Evolutionary conservation across 92 coral and sea anemone genomes (phyloP), one percentile per base, ranked within the genome.

Genomic region (Palythoa caribaeorum): DNA sequence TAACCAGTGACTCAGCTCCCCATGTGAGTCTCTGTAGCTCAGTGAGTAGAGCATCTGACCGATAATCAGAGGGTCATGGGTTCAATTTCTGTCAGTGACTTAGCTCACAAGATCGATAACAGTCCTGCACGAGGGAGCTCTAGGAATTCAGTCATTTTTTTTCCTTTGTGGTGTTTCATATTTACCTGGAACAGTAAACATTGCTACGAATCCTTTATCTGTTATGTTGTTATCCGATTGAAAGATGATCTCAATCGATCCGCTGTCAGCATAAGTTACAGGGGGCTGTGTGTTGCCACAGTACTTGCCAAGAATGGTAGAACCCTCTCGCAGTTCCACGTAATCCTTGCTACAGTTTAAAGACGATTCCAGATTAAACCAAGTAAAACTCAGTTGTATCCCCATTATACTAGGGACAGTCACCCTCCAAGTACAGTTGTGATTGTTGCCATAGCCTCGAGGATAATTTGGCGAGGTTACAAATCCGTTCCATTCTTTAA

Each of bases 361-460:
- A 17, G 77, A 17, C 39, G 55, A 13, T 14, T 73, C 77, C 77
- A 73, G 47, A 17, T 40, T 13, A 73, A 73, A 73, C 38, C 19
- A 73, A 5, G 54, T 73, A 50, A 73, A 73, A 19, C 8, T 36
- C 51, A 73, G 55, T 40, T 73, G 77, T 40, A 73, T 14, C 15
- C 77, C 77, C 77, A 73, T 73, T 12, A 73, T n/a, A 14, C 77
- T 73, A 3, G 77, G 77, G 39, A 73, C 77, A 73, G 77, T 39
- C 19, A 73, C 77, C 77, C 77, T 73, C 77, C 77, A 73, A 5
- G 1, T 3, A 73, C 77, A 73, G 11, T 73, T 2, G 12, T 73
- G 77, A 53, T 73, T 17, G 53, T 17, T 38, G 4, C 35, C 77
- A 20, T 73, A 73, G 55, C 47, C 39, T 17, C 16, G n/a, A 8